Evolutionary conservation across 2,888 invertebrate genomes (phyloP), one percentile per base, ranked within the genome.

Genomic region (Dilophus febrilis): DNA sequence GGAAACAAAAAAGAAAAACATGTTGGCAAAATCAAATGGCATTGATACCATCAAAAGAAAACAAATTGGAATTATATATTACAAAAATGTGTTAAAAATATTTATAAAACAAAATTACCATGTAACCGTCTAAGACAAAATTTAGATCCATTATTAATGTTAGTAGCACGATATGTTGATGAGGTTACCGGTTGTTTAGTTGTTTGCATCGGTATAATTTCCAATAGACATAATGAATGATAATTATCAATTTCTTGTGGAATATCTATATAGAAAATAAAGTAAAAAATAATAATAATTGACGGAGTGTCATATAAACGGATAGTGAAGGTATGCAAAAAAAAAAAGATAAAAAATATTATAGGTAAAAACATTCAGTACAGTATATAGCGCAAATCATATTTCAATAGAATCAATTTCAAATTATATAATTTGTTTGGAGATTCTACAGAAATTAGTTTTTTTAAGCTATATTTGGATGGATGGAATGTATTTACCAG

Each of bases 221-320:
- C 94, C 42, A 95, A 60, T 0, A 92, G 91, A 50, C 77, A 78
- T 49, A 95, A 61, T 47, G 87, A 83, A 47, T 86, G 77, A 63
- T 91, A 95, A 61, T 83, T 83, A 55, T 92, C 94, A 44, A 95
- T 81, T 58, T 84, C 83, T 47, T 74, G 69, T 1, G 94, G 95
- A 49, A 94, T 61, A 53, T 85, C 86, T 74, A 64, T 48, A 59
- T 59, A 33, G n/a, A 34, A 22, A 22, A 22, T 22, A 22, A 22
- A 22, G n/a, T 22, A 22, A 46, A 46, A 43, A 30, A 37, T 31
- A 42, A 44, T 33, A 28, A 32, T 14, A 34, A 28, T 18, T 22
- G 4, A 35, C n/a, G n/a, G n/a, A n/a, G n/a, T n/a, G n/a, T n/a
- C n/a, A n/a, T n/a, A n/a, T n/a, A n/a, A n/a, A n/a, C n/a, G n/a